Evolutionary conservation across 2,797 vertebrate species (phyloP), one percentile per base, ranked within the genome.

Genomic region (Anguilla pacifica): DNA sequence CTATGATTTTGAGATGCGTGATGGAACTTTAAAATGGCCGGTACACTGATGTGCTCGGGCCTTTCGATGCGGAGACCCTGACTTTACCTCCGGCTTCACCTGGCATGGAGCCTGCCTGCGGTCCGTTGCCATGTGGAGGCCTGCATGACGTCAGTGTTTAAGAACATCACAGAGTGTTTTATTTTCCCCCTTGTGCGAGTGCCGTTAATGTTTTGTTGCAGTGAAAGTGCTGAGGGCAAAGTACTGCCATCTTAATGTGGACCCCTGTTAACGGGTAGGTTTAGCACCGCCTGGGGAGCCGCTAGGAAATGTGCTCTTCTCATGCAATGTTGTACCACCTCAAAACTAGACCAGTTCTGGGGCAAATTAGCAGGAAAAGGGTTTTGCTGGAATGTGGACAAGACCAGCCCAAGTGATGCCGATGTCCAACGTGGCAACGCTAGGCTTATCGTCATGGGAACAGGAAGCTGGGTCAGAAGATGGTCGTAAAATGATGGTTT

Each of bases 241-340:
- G 91, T 87, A 93, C 93, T 95, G 94, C 93, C 94, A 93, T 94
- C 95, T 95, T 94, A 95, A 96, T 95, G 93, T 91, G 90, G 91
- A 92, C 93, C 94, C 93, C 88, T 91, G 92, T 94, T 93, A 94
- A 92, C 90, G 90, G 94, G 93, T 93, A 91, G 92, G 90, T 96
- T 95, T 96, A 95, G 89, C 86, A 81, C 92, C 92, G 91, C 94
- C 93, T 87, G 91, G 94, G 94, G 96, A 96, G 92, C 88, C 84
- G 87, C 91, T 90, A 89, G 93, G 90, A 95, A 96, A 96, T 96
- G 88, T 94, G 94, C 94, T 94, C 93, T 96, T 96, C 95, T 95
- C 96, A 96, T 96, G 96, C 96, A 96, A 96, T 89, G 86, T 87
- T n/a, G 55, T 83, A 85, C 87, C 51, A 85, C 83, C 83, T 87